Conservation (phyloP, 2,797 vertebrate genomes). For the Phoeniculus purpureus region DNA sequence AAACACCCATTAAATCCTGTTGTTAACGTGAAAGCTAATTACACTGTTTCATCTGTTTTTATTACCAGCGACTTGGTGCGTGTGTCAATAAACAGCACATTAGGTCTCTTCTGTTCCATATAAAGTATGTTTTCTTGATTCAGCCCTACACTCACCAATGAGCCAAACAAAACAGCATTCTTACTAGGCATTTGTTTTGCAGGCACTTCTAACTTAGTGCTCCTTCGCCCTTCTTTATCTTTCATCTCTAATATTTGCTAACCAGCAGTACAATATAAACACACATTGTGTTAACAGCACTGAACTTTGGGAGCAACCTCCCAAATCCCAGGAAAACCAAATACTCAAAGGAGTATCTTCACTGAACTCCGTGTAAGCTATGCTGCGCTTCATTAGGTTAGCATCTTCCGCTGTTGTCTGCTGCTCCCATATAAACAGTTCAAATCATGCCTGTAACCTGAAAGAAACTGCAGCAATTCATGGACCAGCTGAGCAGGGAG, state of each 20-base stretch:
- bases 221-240: neutral
- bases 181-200: constrained; percentile 38
- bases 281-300: neutral
- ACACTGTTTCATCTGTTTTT: constrained; percentile 62
- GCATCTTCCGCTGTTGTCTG: neutral
- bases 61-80: constrained; percentile 26
- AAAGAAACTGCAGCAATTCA: neutral
- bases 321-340: neutral
- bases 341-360: neutral
- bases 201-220: constrained; percentile 38
- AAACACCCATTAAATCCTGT: constrained; percentile 57
- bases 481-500: fast-evolving
- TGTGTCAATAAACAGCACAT: constrained; percentile 73
- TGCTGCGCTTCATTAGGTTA: neutral
- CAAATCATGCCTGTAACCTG: neutral
- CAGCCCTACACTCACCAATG: constrained; percentile 53
- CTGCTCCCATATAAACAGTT: neutral
- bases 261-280: neutral
- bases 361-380: neutral
- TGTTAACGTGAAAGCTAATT: constrained; percentile 61
- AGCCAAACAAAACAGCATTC: constrained; percentile 62
- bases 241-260: constrained; percentile 29
- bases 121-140: constrained; percentile 68
- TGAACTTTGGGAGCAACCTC: constrained; percentile 3
- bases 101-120: constrained; percentile 55